Base-by-base conservation (phyloP, 2,797 vertebrate genomes). In the Macropodus opercularis region DNA sequence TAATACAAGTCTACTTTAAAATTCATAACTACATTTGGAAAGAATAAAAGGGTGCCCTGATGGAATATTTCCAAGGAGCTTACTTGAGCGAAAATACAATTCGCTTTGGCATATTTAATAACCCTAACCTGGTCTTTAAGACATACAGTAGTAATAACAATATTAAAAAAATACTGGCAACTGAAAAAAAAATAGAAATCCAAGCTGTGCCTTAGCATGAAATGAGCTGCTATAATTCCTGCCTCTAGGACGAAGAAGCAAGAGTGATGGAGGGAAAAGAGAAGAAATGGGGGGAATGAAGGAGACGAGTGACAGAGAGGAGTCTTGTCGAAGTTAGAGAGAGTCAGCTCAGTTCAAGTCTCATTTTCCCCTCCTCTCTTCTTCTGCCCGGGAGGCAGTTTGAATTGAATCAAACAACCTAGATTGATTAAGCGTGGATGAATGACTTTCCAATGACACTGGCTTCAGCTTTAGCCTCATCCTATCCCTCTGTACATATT, bases 1-100 rank as follows among this genome's bases (percentile, higher is more conserved):
- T 92, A 92, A 91, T 90, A 91, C 90, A 87, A 89, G 89, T 90
- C 92, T 91, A 84, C 92, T 94, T 93, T 93, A 93, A 93, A 94
- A 94, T 94, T 93, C 93, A 94, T 94, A 94, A 93, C 91, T 93
- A 92, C 91, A 92, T 93, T 94, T 89, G 85, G 88, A 89, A 91
- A 91, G 91, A 92, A 93, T 91, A 92, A 93, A 93, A 90, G 88
- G 90, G 71, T 89, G 79, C 85, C 83, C 83, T 92, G 91, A 93
- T 92, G 91, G 91, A 93, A 93, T 92, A 92, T 92, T 93, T 93
- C 91, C 92, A 91, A 87, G 86, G 86, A 92, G 92, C 91, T 93
- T 93, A 92, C 91, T 93, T 92, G 91, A 91, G 90, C 88, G 76
- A 92, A 92, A 93, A 92, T 89, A 92, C 91, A 90, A 92, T 94